Percentiles rank a stretch among this genome's conserved stretches.
Conservation (phyloP, 2,888 invertebrate species). For the Diplazon laetatorius region DNA sequence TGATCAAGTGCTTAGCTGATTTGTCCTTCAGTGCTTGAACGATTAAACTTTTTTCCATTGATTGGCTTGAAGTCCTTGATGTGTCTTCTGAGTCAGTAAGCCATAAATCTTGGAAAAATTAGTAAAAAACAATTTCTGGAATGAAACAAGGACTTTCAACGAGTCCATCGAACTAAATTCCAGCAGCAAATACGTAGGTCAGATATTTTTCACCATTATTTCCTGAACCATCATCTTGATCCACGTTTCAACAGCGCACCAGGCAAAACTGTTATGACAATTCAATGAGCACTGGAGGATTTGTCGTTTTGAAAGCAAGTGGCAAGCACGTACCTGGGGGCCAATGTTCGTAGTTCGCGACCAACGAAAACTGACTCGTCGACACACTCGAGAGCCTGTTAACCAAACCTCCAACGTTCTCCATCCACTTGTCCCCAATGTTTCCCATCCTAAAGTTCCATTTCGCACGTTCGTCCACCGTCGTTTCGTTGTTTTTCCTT, state of each 20-base stretch:
- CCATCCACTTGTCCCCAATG: slow-evolving; percentile 14
- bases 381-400: slow-evolving; percentile 4
- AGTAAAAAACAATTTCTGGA: slow-evolving; percentile 17
- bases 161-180: slow-evolving; percentile 2
- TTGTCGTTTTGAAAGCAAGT: slow-evolving; percentile 12
- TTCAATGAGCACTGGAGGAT: slow-evolving; percentile 64
- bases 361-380: neutral
- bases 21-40: too few species aligned
- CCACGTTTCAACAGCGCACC: slow-evolving; percentile 2
- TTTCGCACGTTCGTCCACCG: too few species aligned
- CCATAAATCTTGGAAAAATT: neutral
- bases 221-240: slow-evolving; percentile 17
- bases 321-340: neutral
- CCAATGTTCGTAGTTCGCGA: neutral
- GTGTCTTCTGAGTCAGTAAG: too few species aligned
- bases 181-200: slow-evolving; percentile 36
- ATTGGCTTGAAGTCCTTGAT: too few species aligned
- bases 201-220: slow-evolving; percentile 18
- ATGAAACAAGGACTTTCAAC: slow-evolving; percentile 18
- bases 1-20: too few species aligned
- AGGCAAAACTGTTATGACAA: slow-evolving; percentile 71
- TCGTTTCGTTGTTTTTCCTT: slow-evolving; percentile 8
- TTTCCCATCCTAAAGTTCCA: neutral
- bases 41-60: too few species aligned
- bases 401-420: slow-evolving; percentile 2